Evolutionary conservation across 1,140 invertebrate species (phyloP), one percentile per base, ranked within the genome.

Genomic region (Holcopasites calliopsidis): DNA sequence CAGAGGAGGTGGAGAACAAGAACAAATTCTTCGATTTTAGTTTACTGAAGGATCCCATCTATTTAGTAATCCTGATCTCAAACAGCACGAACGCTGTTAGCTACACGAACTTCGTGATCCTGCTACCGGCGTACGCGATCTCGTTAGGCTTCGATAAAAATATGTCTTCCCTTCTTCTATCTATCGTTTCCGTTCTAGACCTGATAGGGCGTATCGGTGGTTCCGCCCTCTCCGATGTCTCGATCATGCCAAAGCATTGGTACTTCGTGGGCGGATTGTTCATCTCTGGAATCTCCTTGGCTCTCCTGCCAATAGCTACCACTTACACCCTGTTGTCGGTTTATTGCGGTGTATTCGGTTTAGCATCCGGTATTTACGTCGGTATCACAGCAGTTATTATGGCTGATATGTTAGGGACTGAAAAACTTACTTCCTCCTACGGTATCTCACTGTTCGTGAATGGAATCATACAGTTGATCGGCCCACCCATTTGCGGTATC

Each of bases 401-500:
- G 95, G 95, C 96, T 0, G 96, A 97, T 88, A 95, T 96, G 94
- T 86, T 97, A 1, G 96, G 96, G 0, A 94, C 95, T 1, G 96
- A 97, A 79, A 92, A 95, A n/a, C 86, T 97, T 3, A 96, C 96
- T 64, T 96, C 95, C 0, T 96, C 96, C 0, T 97, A 97, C 82
- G 96, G 96, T 6, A 96, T 97, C 33, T 96, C 95, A 71, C 90
- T 97, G 5, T 97, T 97, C 83, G 93, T 97, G 7, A 97, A 97
- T 86, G 96, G 96, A 1, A 92, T 97, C 42, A 88, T 97, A 23
- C 96, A 97, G 86, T 86, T 97, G 23, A 89, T 96, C 6, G 96
- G 96, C 0, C 96, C 96, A 1, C 96, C 96, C 0, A 92, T 97
- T 38, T 96, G 95, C 85, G 96, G 95, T 1, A 62, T 93, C 1